Percentiles rank a stretch among this genome's conserved stretches.
Conservation (phyloP, 2,797 vertebrate genomes). For the Rhinatrema bivittatum region DNA sequence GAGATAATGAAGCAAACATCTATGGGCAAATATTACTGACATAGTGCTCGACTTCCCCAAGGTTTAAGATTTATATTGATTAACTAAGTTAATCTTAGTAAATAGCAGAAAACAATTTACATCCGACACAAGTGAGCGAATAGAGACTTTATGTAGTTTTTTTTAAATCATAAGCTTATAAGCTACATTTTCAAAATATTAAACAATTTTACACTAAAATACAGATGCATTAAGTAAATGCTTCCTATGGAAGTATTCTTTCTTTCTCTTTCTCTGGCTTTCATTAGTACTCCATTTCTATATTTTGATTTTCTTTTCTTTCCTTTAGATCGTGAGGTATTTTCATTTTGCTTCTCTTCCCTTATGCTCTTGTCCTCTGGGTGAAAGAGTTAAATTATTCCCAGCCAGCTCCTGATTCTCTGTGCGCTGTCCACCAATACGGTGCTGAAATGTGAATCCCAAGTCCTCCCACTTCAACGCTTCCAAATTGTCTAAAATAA, state of each 20-base stretch:
- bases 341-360: background rate
- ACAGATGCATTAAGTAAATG: too few species aligned
- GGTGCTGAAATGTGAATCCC: constrained; percentile 35
- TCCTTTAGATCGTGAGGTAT: too few species aligned
- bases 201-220: too few species aligned
- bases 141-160: too few species aligned
- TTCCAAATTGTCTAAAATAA: constrained; percentile 53
- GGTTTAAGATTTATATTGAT: constrained; percentile 1
- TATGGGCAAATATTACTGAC: constrained; percentile 10
- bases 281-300: too few species aligned
- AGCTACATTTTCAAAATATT: too few species aligned
- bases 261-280: too few species aligned
- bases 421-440: constrained; percentile 61
- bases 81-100: constrained; percentile 7
- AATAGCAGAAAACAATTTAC: constrained; percentile 7
- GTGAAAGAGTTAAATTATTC: constrained; percentile 64
- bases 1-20: constrained; percentile 21
- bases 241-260: too few species aligned
- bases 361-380: fast-evolving
- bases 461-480: constrained; percentile 29
- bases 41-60: background rate
- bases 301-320: too few species aligned
- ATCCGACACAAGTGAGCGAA: constrained; percentile 7
- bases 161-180: too few species aligned
- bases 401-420: constrained; percentile 42